phyloP scores from a whole-genome alignment of 1,140 invertebrate genomes.

The Steinernema khuongi region DNA sequence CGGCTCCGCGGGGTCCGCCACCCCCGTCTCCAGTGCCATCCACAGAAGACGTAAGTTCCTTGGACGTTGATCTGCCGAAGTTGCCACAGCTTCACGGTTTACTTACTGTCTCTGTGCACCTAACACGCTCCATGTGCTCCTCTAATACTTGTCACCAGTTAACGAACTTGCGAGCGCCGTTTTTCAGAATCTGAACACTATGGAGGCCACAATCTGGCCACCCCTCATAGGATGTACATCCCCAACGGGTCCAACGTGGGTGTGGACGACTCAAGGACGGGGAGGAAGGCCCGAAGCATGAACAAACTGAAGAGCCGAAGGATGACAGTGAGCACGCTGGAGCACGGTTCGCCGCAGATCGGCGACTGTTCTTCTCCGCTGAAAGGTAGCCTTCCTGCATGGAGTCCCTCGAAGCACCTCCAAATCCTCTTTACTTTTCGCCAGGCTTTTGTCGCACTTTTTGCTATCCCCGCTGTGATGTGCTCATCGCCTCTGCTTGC shows the following conservation, averaged over 20 bases:
- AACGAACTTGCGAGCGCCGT: not conserved
- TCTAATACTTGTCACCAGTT: not conserved
- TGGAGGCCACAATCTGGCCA: not conserved
- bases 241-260: not conserved
- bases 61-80: not conserved
- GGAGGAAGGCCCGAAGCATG: not conserved
- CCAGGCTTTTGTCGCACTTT: constrained; percentile 22
- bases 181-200: constrained; percentile 11
- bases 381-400: constrained; percentile 15
- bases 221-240: not conserved
- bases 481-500: not conserved
- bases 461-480: constrained; percentile 4
- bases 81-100: not conserved
- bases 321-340: not conserved
- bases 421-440: not conserved
- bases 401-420: not conserved
- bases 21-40: not conserved
- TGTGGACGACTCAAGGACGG: not conserved
- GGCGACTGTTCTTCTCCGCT: constrained; percentile 6
- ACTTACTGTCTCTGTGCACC: not conserved
- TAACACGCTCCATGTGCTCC: not conserved
- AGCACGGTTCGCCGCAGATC: not conserved
- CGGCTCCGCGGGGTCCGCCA: not conserved
- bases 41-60: constrained; percentile 9
- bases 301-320: not conserved